Evolutionary conservation across 53 echinoderm and acorn worm genomes (phyloP).

Genomic region (Zoroaster sp.): DNA sequence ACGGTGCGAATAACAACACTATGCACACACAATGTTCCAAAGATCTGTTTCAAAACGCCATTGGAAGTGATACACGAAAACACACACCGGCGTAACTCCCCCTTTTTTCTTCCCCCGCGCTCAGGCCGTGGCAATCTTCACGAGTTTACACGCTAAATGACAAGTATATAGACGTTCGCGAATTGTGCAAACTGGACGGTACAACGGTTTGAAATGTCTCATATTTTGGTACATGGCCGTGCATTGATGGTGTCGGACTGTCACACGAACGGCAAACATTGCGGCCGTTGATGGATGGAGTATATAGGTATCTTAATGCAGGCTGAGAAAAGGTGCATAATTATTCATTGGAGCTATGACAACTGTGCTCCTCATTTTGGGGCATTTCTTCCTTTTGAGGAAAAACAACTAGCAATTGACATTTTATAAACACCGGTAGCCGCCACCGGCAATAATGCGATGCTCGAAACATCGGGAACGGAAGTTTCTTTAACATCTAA

Average conservation of each 20-base stretch:
- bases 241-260: background rate
- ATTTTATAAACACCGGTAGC: no score
- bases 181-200: background rate
- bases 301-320: background rate
- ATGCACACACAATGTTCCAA: background rate
- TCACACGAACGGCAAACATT: background rate
- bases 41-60: background rate
- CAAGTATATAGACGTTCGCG: slow-evolving; percentile 17
- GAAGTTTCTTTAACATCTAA: no score
- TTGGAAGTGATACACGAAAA: background rate
- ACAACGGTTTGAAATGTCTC: background rate
- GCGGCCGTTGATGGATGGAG: background rate
- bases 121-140: background rate
- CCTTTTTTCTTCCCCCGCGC: background rate
- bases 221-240: no score
- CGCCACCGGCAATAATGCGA: no score
- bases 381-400: no score
- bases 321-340: no score
- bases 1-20: slow-evolving; percentile 11
- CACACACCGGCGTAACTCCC: background rate
- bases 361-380: no score
- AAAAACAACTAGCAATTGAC: no score
- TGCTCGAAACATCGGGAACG: no score
- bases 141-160: slow-evolving; percentile 27
- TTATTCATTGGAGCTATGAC: no score